Percentiles rank a stretch among this genome's conserved stretches.
Conservation (phyloP, 1,140 invertebrate genomes). For the Argopecten irradians region DNA sequence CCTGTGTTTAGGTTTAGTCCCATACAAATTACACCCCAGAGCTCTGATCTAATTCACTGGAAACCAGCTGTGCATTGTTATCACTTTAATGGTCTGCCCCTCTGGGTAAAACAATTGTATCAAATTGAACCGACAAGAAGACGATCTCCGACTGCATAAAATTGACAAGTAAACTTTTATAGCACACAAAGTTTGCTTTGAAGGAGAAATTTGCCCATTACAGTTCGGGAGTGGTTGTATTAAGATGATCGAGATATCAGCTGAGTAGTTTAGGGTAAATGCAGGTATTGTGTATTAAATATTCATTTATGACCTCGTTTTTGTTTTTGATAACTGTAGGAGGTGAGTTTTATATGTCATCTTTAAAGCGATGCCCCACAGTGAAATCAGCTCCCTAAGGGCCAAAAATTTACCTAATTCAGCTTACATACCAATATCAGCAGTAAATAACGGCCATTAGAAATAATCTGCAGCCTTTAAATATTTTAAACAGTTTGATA, state of each 20-base stretch:
- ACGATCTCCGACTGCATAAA: slow-evolving; percentile 3
- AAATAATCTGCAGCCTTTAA: too few relatives aligned
- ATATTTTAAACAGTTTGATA: too few relatives aligned
- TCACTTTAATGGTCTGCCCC: neutral
- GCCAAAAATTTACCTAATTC: too few relatives aligned
- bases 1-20: neutral
- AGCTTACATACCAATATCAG: too few relatives aligned
- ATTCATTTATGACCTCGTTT: too few relatives aligned
- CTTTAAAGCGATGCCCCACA: too few relatives aligned
- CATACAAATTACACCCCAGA: neutral
- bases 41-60: neutral
- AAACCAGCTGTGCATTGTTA: slow-evolving; percentile 11
- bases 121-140: neutral
- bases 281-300: neutral
- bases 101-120: slow-evolving; percentile 8
- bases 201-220: neutral
- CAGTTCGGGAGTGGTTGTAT: neutral
- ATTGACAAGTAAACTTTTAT: neutral
- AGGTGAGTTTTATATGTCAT: too few relatives aligned
- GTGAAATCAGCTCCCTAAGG: too few relatives aligned
- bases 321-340: too few relatives aligned
- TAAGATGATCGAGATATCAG: neutral
- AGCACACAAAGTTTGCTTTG: neutral
- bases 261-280: neutral
- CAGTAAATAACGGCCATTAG: too few relatives aligned